Evolutionary conservation across 2,888 invertebrate species (phyloP), one percentile per base, ranked within the genome.

Genomic region (Andrena camellia): DNA sequence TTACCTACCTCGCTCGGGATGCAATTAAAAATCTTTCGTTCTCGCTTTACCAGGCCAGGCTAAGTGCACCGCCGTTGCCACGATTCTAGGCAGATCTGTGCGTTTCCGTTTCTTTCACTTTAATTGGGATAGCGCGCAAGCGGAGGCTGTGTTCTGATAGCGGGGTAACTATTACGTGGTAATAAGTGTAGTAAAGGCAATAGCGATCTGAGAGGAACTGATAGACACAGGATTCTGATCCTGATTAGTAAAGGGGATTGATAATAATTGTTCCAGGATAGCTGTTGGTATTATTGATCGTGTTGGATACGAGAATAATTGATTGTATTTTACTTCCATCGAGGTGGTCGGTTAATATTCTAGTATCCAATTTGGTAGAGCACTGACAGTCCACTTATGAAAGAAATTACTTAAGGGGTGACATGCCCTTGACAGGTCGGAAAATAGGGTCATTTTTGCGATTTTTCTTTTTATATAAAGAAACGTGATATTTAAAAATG

Each of bases 1-100:
- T 81, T 81, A 73, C 70, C 33, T 81, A 73, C 70, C 33, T 54
- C 5, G 35, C 5, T 66, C 35, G 20, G 20, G 57, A 67, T 23
- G 73, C 62, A 70, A 83, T 82, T 81, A 78, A 82, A 82, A 59
- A 67, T 74, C 62, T 33, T 48, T 67, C 80, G 52, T 73, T 76
- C 64, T 70, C 77, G 66, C 54, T 62, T 59, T 35, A 50, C 33
- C 57, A 10, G 17, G 6, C 42, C 17, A 59, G 26, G 33, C 1
- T 42, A 42, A 42, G 42, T n/a, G 60, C 33, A 33, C 2, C 57
- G 31, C 62, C 17, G 20, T n/a, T 2, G 50, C 20, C 42, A 10
- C 13, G 20, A 64, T 52, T 33, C 17, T 33, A 2, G 29, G 4
- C 66, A 63, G 60, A 59, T 64, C 54, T 35, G 10, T 17, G 13